Base-by-base conservation (phyloP, 2,113 vertebrate genomes). In the Prunella himalayana region DNA sequence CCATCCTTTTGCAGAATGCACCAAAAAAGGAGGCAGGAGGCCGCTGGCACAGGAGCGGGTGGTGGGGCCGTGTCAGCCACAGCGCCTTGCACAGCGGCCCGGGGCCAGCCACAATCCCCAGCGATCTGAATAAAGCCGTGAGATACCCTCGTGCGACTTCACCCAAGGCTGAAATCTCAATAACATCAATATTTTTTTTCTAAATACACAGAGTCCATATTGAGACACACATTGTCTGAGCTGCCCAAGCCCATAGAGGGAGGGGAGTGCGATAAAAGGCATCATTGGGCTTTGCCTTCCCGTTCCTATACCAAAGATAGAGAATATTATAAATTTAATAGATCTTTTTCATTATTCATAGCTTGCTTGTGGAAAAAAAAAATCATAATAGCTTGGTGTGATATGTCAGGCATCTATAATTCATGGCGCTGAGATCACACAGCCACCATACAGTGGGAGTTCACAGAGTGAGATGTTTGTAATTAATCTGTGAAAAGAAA, bases 371-470 rank as follows among this genome's bases (percentile, higher is more conserved):
- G 96, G 88, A 91, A 95, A 91, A 87, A 95, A 97, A 98, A 92
- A 86, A 97, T 92, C 96, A 95, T 97, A 97, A 98, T 98, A 97
- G 98, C 95, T 98, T 80, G 92, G 97, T 97, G 96, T 97, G 96
- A 94, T 98, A 97, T 94, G 96, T 97, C 94, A 95, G 89, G 90
- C 94, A 96, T 97, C 86, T 96, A 97, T 97, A 97, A 97, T 96
- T 96, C 95, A 97, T 97, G 82, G 59, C 1, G 2, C 90, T 96
- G 96, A 96, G 97, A 97, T 96, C 96, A 94, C 92, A 85, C 82
- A 90, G 57, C 82, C 70, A 54, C 89, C 92, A 82, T 94, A 78
- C 83, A 87, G 90, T 60, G 76, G 91, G 90, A 75, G 83, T 96
- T 84, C 66, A 82, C 80, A 15, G 91, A 96, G 85, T 39, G 91